These are phyloP conservation scores for Catocala fraxini DNA, from an alignment of 2,888 invertebrate genomes.

Conservation along the genomic window DNA sequence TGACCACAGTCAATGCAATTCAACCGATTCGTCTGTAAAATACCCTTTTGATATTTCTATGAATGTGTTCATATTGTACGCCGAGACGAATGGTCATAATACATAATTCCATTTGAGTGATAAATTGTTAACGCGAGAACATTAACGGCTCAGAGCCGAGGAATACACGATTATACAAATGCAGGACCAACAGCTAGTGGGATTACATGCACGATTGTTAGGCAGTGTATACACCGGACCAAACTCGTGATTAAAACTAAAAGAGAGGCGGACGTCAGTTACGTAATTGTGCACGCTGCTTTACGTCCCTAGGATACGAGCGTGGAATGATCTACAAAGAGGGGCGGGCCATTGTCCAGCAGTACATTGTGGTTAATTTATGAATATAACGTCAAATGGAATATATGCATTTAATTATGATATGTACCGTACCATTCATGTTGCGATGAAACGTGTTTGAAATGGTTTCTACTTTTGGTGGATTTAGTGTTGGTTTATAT, in stretches of 20 bases:
- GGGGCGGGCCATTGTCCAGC: conserved; percentile 1
- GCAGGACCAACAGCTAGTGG: conserved; percentile 7
- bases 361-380: conserved; percentile 7
- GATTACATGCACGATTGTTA: conserved; percentile 19
- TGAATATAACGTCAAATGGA: conserved; percentile 3
- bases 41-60: neutral
- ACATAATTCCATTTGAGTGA: conserved; percentile 10
- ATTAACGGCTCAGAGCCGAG: conserved; percentile 8
- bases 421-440: too few species aligned
- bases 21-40: neutral
- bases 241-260: conserved; percentile 39
- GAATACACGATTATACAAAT: conserved; percentile 23
- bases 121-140: conserved; percentile 7
- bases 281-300: conserved; percentile 29
- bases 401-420: neutral
- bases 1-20: neutral
- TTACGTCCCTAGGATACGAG: conserved; percentile 1
- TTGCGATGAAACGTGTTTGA: too few species aligned
- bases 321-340: neutral
- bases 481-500: too few species aligned
- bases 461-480: too few species aligned
- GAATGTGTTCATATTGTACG: neutral
- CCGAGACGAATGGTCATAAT: neutral
- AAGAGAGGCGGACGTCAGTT: conserved; percentile 32
- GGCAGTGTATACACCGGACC: conserved; percentile 23